Evolutionary conservation across 2,888 invertebrate species (phyloP).

Genomic region (Timema cristinae): DNA sequence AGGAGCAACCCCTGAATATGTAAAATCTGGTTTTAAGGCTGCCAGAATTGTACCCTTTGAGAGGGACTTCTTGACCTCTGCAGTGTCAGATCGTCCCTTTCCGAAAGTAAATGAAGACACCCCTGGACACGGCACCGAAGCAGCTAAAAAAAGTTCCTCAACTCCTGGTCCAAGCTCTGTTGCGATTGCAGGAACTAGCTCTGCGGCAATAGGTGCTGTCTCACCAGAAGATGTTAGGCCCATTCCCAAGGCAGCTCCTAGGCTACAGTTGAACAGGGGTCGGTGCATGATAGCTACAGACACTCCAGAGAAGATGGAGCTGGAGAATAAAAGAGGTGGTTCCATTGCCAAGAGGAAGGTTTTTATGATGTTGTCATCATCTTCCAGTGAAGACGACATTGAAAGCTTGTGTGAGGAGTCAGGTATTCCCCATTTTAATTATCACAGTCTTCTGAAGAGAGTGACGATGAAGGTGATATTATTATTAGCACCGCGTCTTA

Average conservation of each 20-base stretch:
- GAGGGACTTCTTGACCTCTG: background rate
- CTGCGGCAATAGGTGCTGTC: background rate
- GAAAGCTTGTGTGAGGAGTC: too few species aligned
- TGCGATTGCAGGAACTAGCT: background rate
- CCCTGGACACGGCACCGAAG: background rate
- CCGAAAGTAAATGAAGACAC: background rate
- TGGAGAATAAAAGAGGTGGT: too few species aligned
- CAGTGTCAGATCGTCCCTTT: background rate
- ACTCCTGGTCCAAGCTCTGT: background rate
- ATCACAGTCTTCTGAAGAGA: background rate
- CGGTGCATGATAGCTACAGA: constrained; percentile 5
- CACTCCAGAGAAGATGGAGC: constrained; percentile 8
- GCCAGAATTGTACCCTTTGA: background rate
- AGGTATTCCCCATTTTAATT: background rate
- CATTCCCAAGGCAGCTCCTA: background rate
- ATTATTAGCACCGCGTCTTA: too few species aligned
- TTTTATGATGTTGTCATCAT: too few species aligned
- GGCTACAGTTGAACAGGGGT: background rate
- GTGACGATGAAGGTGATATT: background rate
- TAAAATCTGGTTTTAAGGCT: constrained; percentile 8
- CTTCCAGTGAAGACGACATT: too few species aligned
- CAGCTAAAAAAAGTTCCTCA: background rate
- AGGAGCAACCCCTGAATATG: constrained; percentile 4
- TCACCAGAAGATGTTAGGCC: background rate
- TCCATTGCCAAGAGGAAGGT: too few species aligned